A percentile compares a stretch with the other conserved stretches of the same genome.
Conservation (phyloP, 1,140 invertebrate genomes). For the Rhagoletis pomonella region DNA sequence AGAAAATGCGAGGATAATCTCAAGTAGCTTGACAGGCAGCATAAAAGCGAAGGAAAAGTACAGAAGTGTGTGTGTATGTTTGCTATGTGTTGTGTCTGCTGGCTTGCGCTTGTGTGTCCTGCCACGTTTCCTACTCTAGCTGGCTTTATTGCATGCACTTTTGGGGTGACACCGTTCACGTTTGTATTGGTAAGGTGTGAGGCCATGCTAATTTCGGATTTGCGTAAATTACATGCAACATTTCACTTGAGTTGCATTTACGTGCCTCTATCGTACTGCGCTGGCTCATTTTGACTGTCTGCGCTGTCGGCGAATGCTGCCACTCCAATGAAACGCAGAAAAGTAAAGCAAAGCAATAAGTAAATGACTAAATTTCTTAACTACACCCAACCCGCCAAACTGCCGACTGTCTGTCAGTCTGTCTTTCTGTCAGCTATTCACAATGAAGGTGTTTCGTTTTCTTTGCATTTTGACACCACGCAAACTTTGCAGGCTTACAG, state of each 20-base stretch:
- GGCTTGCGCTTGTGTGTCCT: background rate
- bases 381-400: background rate
- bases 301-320: background rate
- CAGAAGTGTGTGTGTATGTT: background rate
- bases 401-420: background rate
- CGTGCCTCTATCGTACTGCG: background rate
- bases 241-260: slow-evolving; percentile 50
- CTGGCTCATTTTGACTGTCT: background rate
- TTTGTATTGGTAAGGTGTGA: background rate
- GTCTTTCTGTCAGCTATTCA: background rate
- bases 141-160: background rate
- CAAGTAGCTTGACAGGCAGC: background rate
- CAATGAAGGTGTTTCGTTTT: background rate
- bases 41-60: background rate
- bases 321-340: background rate
- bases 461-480: background rate
- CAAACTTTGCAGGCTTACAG: background rate
- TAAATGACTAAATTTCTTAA: slow-evolving; percentile 34
- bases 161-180: background rate
- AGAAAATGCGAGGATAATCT: background rate
- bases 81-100: too few species aligned
- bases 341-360: background rate
- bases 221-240: slow-evolving; percentile 53
- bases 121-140: background rate
- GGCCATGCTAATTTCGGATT: slow-evolving; percentile 51